Conservation (phyloP, 2,888 invertebrate genomes). For the Linnaemya vulpina region DNA sequence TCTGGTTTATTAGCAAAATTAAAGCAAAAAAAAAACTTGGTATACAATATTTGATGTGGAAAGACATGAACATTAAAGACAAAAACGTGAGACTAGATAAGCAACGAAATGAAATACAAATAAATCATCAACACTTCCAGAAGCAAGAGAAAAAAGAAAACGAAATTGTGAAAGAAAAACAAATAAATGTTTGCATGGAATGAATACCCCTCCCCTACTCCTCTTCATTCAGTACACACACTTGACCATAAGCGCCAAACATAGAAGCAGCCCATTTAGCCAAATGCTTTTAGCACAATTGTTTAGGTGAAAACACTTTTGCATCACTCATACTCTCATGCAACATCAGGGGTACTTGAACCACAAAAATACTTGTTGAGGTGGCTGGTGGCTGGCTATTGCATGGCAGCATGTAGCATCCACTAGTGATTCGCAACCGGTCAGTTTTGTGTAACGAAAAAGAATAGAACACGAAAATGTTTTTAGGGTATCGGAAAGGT, state of each 20-base stretch:
- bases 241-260: conserved; percentile 11
- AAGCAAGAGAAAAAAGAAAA: not conserved
- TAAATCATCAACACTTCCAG: conserved; percentile 30
- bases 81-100: conserved; percentile 28
- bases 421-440: not conserved
- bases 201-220: not conserved
- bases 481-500: not conserved
- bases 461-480: not conserved
- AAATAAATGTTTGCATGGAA: conserved; percentile 18
- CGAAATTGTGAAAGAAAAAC: not conserved
- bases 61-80: conserved; percentile 9
- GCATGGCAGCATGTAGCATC: not conserved
- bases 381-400: not conserved
- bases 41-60: conserved; percentile 15
- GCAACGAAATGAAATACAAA: conserved; percentile 33
- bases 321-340: conserved; percentile 10
- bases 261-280: not conserved
- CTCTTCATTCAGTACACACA: not conserved
- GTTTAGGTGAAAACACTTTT: conserved; percentile 12
- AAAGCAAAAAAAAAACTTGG: conserved; percentile 2
- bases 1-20: conserved; percentile 24
- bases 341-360: conserved; percentile 13
- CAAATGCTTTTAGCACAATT: conserved; percentile 5
- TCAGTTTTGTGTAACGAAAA: not conserved
- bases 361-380: conserved; percentile 8